phyloP scores from a whole-genome alignment of 2,113 vertebrate genomes.

The Herpailurus yagouaroundi region DNA sequence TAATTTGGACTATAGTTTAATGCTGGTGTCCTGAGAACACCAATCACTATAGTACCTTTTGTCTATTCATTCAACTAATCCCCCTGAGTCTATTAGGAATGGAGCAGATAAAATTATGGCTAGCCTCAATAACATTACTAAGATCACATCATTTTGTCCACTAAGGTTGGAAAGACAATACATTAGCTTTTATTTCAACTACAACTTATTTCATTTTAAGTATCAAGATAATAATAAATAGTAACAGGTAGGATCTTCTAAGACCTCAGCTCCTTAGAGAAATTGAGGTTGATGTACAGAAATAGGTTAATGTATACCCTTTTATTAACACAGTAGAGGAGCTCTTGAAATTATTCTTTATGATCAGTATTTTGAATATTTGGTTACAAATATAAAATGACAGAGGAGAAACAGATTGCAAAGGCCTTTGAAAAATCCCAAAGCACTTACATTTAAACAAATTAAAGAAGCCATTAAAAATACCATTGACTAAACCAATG shows the following conservation, averaged over 20 bases:
- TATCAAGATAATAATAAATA: background rate
- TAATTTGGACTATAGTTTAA: background rate
- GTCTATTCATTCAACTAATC: constrained; percentile 27
- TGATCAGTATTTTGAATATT: background rate
- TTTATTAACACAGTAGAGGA: background rate
- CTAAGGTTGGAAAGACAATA: background rate
- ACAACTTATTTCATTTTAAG: background rate
- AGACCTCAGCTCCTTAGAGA: background rate
- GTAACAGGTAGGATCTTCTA: background rate
- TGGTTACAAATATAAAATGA: background rate
- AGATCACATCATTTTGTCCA: background rate
- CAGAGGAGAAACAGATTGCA: background rate
- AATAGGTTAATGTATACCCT: background rate
- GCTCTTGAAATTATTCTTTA: background rate
- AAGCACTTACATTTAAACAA: background rate
- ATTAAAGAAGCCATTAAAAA: background rate
- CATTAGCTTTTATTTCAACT: background rate
- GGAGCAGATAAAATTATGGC: constrained; percentile 3
- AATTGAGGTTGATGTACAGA: background rate
- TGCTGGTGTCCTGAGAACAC: background rate
- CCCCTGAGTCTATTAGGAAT: constrained; percentile 37
- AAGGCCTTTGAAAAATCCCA: background rate
- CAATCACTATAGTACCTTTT: constrained; percentile 29
- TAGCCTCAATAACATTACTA: background rate
- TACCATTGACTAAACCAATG: background rate